phyloP scores from a whole-genome alignment of 2,888 invertebrate species.

The Tuta absoluta region DNA sequence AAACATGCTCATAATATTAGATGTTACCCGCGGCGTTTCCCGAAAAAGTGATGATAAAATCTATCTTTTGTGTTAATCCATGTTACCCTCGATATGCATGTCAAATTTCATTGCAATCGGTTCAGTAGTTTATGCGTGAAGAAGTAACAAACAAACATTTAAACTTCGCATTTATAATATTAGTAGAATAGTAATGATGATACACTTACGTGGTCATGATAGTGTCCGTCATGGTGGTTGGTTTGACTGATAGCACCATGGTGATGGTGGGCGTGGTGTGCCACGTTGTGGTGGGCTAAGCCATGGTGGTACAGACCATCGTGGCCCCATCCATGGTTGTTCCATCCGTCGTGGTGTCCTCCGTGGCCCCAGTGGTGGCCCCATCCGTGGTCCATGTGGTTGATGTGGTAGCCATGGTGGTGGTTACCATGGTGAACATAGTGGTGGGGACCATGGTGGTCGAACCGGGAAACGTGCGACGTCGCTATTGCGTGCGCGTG shows the following conservation, averaged over 20 bases:
- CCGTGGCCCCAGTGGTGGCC: slow-evolving; percentile 28
- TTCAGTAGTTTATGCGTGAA: no score
- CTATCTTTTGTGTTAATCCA: no score
- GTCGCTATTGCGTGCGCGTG: slow-evolving; percentile 52
- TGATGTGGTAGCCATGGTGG: slow-evolving; percentile 34
- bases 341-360: slow-evolving; percentile 26
- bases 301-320: slow-evolving; percentile 28
- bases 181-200: no score
- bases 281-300: slow-evolving; percentile 4
- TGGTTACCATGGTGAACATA: slow-evolving; percentile 31
- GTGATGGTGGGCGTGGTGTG: slow-evolving; percentile 27
- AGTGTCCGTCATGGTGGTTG: slow-evolving; percentile 1
- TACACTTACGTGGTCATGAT: slow-evolving; percentile 16
- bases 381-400: slow-evolving; percentile 27
- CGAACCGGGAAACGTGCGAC: slow-evolving; percentile 53
- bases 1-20: no score
- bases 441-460: slow-evolving; percentile 42
- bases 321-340: slow-evolving; percentile 27
- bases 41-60: no score
- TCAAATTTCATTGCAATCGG: no score
- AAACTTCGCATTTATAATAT: no score
- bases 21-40: no score
- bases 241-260: slow-evolving; percentile 7
- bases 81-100: no score
- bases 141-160: no score